These are phyloP conservation scores for Steatornis caripensis DNA, from an alignment of 2,113 vertebrate genomes.

Conservation along the genomic window DNA sequence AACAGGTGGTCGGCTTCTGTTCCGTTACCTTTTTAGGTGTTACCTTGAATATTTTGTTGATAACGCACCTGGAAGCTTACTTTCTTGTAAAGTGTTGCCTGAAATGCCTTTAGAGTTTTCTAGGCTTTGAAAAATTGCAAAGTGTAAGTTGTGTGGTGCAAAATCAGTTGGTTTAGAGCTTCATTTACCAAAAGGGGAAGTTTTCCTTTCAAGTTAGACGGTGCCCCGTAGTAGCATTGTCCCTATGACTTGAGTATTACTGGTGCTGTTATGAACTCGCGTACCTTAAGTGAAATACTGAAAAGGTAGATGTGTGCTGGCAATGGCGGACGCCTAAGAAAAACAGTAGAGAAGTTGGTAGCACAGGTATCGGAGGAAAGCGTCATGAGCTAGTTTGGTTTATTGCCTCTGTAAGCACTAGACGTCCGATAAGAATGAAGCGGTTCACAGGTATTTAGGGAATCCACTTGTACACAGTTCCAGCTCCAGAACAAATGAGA, in stretches of 20 bases:
- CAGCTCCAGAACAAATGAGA: neutral
- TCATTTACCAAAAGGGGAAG: neutral
- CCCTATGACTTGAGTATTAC: neutral
- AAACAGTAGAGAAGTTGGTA: neutral
- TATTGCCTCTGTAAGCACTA: neutral
- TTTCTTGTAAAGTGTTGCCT: neutral
- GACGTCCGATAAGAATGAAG: neutral
- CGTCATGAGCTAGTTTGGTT: fast-evolving
- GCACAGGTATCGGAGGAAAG: neutral
- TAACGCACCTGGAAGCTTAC: neutral
- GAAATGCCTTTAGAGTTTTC: neutral
- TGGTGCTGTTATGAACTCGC: neutral
- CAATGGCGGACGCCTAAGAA: neutral
- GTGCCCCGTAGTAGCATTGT: fast-evolving
- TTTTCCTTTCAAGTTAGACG: neutral
- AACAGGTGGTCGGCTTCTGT: neutral
- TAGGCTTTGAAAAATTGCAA: neutral
- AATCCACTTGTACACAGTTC: neutral
- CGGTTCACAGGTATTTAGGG: neutral
- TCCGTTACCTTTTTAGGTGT: neutral
- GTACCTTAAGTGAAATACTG: neutral
- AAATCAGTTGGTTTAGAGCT: neutral
- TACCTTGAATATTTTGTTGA: neutral
- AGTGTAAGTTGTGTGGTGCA: neutral
- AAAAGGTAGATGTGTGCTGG: neutral